Evolutionary conservation across 2,888 invertebrate genomes (phyloP), one percentile per base, ranked within the genome.

Genomic region (Orthosia gothica): DNA sequence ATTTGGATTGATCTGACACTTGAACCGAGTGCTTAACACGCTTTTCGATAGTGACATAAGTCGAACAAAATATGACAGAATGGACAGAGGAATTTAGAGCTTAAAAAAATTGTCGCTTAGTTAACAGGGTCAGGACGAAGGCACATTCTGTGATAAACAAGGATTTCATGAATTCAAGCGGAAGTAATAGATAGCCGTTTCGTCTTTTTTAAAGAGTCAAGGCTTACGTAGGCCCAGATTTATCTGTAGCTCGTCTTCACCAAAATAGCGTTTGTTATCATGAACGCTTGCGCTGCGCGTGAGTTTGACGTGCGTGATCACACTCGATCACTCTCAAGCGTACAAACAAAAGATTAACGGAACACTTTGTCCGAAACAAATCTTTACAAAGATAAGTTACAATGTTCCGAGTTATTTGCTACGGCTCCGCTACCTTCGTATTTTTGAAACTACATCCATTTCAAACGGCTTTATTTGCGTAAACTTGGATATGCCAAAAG

Each of bases 271-370:
- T 61, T 66, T 69, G 81, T 76, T 83, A 85, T 81, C 81, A 72
- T 65, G 40, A n/a, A 64, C 16, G 32, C 50, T 52, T 67, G 74
- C 70, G 74, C 57, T 66, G 71, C 74, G 75, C 79, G 65, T 83
- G 76, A 74, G 69, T 66, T 63, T 69, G 74, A 79, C 70, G 69
- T 82, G 86, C 84, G 79, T 85, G 86, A 82, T 85, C 62, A 67
- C 16, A 74, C 69, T 83, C 84, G 54, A 79, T 82, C 82, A 81
- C 58, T 75, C 61, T 69, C 52, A 20, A 61, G 18, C 49, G 57
- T 67, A 63, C 74, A 85, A 85, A 83, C 79, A 84, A 84, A 77
- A 79, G 79, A 82, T 74, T 76, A 74, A 40, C 55, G 57, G 47
- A 55, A 54, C 47, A 65, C n/a, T 67, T 40, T 69, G 68, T 74